These are phyloP conservation scores for Schizotus pectinicornis DNA, from an alignment of 2,888 invertebrate species.

Conservation along the genomic window DNA sequence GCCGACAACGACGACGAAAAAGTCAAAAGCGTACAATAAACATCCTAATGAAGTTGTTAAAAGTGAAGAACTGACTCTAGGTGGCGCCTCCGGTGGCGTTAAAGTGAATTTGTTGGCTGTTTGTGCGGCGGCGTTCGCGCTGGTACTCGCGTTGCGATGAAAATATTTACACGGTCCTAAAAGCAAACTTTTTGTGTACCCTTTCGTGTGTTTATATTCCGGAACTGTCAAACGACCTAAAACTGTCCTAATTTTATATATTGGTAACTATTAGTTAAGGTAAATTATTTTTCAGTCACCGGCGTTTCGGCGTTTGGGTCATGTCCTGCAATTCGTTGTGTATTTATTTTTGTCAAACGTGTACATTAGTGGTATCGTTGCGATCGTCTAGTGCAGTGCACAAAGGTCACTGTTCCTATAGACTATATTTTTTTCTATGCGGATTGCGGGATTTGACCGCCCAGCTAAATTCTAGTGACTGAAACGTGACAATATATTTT, in stretches of 20 bases:
- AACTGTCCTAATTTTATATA: slow-evolving; percentile 49
- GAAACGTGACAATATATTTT: slow-evolving; percentile 46
- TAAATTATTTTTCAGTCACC: slow-evolving; percentile 42
- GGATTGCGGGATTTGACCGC: neutral
- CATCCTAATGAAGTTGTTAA: slow-evolving; percentile 92
- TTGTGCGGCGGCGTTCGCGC: slow-evolving; percentile 39
- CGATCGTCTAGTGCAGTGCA: too few species aligned
- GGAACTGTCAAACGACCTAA: slow-evolving; percentile 37
- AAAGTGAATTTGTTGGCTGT: slow-evolving; percentile 43
- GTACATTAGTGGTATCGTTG: too few species aligned
- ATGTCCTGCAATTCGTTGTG: slow-evolving; percentile 11
- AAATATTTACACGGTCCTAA: slow-evolving; percentile 24
- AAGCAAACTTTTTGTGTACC: slow-evolving; percentile 30
- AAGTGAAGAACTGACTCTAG: slow-evolving; percentile 88
- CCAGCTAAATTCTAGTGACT: slow-evolving; percentile 30
- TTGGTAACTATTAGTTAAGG: slow-evolving; percentile 48
- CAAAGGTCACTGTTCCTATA: too few species aligned
- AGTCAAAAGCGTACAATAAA: slow-evolving; percentile 72
- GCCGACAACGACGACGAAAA: slow-evolving; percentile 66
- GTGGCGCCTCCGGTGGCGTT: slow-evolving; percentile 52
- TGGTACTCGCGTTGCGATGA: slow-evolving; percentile 53
- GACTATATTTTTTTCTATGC: neutral
- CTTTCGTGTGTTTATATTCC: slow-evolving; percentile 37
- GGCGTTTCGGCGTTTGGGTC: slow-evolving; percentile 11
- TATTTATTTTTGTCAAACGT: slow-evolving; percentile 8